Evolutionary conservation across 2,888 invertebrate species (phyloP), one percentile per base, ranked within the genome.

Genomic region (Ganaspis brasiliensis): DNA sequence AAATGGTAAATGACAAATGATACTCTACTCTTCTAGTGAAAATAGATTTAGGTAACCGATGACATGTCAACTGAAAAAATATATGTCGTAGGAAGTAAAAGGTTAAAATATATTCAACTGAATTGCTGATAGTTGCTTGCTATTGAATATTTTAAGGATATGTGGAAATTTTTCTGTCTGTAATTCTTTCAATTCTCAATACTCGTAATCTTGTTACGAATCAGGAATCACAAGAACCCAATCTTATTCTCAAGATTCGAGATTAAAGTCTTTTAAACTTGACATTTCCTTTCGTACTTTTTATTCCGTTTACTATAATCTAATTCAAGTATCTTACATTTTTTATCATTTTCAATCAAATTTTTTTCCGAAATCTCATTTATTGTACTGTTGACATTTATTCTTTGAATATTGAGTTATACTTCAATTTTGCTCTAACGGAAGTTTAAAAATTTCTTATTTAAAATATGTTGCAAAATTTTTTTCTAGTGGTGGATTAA

Each of bases 61-160:
- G 61, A 61, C 35, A 19, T 10, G 19, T 35, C 16, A 61, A 61
- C 19, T 61, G 35, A 35, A 16, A 35, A 37, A 40, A 21, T 2
- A 2, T 63, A 14, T 14, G 21, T 67, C 14, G 14, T 14, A 24
- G 21, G 24, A 24, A 52, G 19, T 52, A 16, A 40, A 24, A 63
- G 40, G 40, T 40, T 1, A 3, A 45, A 45, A 45, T 67, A 40
- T 40, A 45, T 67, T 24, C 63, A 21, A 40, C 40, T 10, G 12
- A 37, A 67, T 37, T 67, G 21, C n/a, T 24, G 19, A 14, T 45
- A 24, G 67, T 24, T 63, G 31, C 19, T 14, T 12, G 24, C 40
- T 67, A 67, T 24, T 67, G 24, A 45, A 67, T 67, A 40, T 67
- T 67, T 24, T 14, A 67, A 24, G 37, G 24, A 67, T 24, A 63